Conservation (phyloP, 2,797 vertebrate genomes). For the Caiman crocodilus region DNA sequence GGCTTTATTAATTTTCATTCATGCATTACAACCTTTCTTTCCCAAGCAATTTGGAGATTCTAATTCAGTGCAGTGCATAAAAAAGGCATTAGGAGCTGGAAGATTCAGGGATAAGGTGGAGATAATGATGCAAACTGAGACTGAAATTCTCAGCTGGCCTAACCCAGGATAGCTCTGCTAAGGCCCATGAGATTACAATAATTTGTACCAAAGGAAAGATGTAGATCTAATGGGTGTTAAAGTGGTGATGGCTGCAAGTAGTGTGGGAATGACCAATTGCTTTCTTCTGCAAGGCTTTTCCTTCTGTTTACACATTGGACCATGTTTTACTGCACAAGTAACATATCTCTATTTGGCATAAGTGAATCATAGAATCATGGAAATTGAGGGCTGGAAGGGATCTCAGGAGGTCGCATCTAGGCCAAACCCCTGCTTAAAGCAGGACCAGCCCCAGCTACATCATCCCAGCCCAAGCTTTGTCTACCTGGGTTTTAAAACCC, state of each 20-base stretch:
- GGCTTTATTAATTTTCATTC: conserved; percentile 69
- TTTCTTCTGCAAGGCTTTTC: background rate
- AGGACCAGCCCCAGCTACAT: no score
- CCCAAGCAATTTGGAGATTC: conserved; percentile 53
- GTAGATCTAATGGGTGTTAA: background rate
- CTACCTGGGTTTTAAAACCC: no score
- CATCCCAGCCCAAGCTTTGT: no score
- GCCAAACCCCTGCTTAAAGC: no score
- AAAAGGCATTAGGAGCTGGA: conserved; percentile 24
- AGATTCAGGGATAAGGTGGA: background rate
- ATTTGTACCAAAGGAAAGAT: conserved; percentile 11
- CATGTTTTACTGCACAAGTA: conserved; percentile 6
- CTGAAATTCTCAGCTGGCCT: conserved; percentile 17
- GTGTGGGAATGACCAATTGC: background rate
- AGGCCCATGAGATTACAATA: background rate
- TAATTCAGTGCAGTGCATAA: conserved; percentile 28
- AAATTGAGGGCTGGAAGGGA: no score
- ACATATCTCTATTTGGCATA: background rate
- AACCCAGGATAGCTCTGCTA: background rate
- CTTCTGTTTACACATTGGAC: background rate
- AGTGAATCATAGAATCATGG: background rate
- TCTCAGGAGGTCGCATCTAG: no score
- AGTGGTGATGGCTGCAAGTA: background rate
- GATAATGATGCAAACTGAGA: background rate
- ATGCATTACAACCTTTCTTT: conserved; percentile 56